Evolutionary conservation across 1,140 invertebrate species (phyloP).

Genomic region (Drosophila pseudoananassae): DNA sequence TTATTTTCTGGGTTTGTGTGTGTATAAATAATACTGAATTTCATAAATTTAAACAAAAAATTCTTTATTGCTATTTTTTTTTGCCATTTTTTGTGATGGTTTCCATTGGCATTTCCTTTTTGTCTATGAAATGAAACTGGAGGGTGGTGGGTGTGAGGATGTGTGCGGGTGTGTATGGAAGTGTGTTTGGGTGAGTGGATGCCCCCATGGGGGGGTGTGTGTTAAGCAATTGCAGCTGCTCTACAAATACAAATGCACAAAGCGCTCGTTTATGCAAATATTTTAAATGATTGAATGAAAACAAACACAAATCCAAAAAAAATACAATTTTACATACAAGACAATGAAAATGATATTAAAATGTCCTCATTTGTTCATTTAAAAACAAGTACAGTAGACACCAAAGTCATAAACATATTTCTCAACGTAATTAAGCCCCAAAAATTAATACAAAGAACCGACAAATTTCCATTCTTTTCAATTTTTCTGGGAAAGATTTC

Average conservation of each 20-base stretch:
- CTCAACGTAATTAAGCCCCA: background rate
- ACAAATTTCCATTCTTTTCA: slow-evolving; percentile 24
- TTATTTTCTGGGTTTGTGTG: slow-evolving; percentile 5
- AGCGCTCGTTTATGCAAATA: slow-evolving; percentile 37
- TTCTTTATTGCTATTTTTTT: slow-evolving; percentile 21
- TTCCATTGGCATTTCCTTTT: slow-evolving; percentile 67
- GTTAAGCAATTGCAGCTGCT: slow-evolving; percentile 46
- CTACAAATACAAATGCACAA: too few species aligned
- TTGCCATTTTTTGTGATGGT: slow-evolving; percentile 14
- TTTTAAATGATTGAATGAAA: slow-evolving; percentile 35
- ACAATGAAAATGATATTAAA: slow-evolving; percentile 1
- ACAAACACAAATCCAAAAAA: slow-evolving; percentile 15
- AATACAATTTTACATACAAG: background rate
- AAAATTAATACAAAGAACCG: background rate
- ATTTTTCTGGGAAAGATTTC: slow-evolving; percentile 21
- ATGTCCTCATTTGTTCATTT: slow-evolving; percentile 1
- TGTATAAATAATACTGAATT: slow-evolving; percentile 63
- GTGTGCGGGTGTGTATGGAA: background rate
- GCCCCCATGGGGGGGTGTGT: slow-evolving; percentile 40
- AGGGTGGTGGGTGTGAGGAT: slow-evolving; percentile 28
- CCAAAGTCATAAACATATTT: background rate
- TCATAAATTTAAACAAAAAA: slow-evolving; percentile 63
- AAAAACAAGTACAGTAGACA: background rate
- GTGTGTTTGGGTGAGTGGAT: slow-evolving; percentile 6
- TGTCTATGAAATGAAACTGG: slow-evolving; percentile 52